Conservation (phyloP, 2,888 invertebrate genomes). For the Therioaphis trifolii region DNA sequence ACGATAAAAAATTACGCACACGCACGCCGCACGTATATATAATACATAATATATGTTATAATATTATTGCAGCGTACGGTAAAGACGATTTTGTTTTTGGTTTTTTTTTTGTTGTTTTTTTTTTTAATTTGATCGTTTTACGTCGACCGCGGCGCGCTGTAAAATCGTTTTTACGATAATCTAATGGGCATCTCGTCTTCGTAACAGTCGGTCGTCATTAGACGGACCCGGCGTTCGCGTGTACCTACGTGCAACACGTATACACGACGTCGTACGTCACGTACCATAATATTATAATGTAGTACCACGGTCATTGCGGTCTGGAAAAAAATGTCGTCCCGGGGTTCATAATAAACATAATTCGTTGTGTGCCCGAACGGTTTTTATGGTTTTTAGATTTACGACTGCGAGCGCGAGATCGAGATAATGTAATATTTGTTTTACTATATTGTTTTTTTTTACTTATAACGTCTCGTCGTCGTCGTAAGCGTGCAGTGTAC, state of each 20-base stretch:
- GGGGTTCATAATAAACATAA: no score
- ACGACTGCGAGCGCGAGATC: slow-evolving; percentile 7
- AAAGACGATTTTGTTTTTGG: no score
- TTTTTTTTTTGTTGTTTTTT: no score
- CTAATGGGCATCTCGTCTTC: slow-evolving; percentile 28
- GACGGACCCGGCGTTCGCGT: not conserved
- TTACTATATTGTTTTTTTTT: no score
- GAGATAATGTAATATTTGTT: slow-evolving; percentile 24
- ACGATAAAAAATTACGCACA: not conserved
- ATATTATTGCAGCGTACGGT: no score
- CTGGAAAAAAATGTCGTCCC: not conserved
- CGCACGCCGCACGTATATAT: not conserved
- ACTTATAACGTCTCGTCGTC: no score
- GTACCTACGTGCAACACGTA: no score
- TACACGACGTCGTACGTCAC: no score
- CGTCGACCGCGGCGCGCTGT: not conserved
- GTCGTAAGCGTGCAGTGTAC: no score
- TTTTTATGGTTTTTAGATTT: slow-evolving; percentile 34
- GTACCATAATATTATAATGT: no score
- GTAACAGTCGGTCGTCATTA: slow-evolving; percentile 29
- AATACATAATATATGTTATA: no score
- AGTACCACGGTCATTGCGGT: slow-evolving; percentile 32
- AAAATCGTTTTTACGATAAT: slow-evolving; percentile 33
- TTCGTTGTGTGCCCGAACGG: no score
- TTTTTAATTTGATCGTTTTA: not conserved